Evolutionary conservation across 2,888 invertebrate genomes (phyloP), one percentile per base, ranked within the genome.

Genomic region (Cheilosia pagana): DNA sequence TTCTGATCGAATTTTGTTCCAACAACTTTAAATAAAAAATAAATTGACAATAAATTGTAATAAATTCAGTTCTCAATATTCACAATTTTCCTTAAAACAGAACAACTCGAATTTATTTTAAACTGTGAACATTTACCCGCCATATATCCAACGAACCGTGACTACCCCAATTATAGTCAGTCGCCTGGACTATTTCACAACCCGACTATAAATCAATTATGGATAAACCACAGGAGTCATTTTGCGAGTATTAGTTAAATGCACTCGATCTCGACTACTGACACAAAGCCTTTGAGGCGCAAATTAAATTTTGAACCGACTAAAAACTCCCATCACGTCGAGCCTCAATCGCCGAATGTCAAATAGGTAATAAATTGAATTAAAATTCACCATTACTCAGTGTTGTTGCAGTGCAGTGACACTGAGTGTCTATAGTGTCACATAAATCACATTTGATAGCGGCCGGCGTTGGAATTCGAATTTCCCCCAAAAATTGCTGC

Each of bases 361-460:
- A 70, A 59, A 53, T 52, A 45, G 57, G 52, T 70, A 83, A 70
- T 59, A 59, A 83, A 83, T 83, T 79, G 48, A 83, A 70, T 78
- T 28, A 7, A 68, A 78, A 78, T 83, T 78, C 62, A 59, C 67
- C 55, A 52, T 21, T 41, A 50, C 57, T 21, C 12, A 16, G 8
- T 21, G 39, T 31, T 35, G 31, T 12, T 62, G 71, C 72, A 72
- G 60, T 82, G 77, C 72, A 68, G 78, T 71, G 63, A 63, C 70
- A 52, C 45, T 55, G 43, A 74, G 62, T 55, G 57, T 43, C 43
- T 48, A 53, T 50, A 55, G 65, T 83, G 68, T 65, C 83, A 63
- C 31, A 83, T 83, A 79, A 83, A 83, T 83, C 83, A 83, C 83
- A 79, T 70, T 74, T 83, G 70, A 79, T 65, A 35, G 63, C 43